Evolutionary conservation across 2,113 vertebrate genomes (phyloP), one percentile per base, ranked within the genome.

Genomic region (Synodontis membranacea): DNA sequence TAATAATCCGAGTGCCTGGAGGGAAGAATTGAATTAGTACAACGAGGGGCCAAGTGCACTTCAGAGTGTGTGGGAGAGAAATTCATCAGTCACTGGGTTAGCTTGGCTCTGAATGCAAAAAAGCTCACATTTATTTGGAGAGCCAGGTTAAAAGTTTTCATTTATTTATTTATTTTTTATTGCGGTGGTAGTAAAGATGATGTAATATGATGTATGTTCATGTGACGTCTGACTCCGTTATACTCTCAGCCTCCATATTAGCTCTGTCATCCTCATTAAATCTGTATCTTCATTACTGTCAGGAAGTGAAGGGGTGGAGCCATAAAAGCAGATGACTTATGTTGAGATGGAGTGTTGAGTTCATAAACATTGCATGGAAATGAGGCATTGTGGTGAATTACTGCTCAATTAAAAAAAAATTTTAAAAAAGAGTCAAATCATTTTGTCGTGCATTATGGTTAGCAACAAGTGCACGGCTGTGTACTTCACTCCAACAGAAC

Each of bases 281-380:
- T n/a, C 25, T 15, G 34, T 6, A 56, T 23, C 48, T 54, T 17
- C 31, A 31, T 37, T 37, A 19, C 28, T 21, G 5, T 8, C 31
- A 80, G 48, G 34, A 52, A 37, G 48, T 25, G 76, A 80, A 80
- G 31, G 31, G 31, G 50, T 23, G 31, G 50, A 80, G 76, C 76
- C 31, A 12, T 80, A 80, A 80, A 80, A 37, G 50, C 19, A 11
- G 50, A 80, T 37, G 76, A 80, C n/a, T 80, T 56, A 56, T 80
- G 76, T 37, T 12, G 31, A 56, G 76, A 34, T 37, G 48, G n/a
- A 37, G 17, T 39, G 31, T 46, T 48, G 28, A 76, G 72, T 75
- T 79, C 17, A 37, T 79, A 79, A 79, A 79, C 23, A 31, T 56
- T 80, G 48, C n/a, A 54, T 56, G 31, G 19, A 80, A 80, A 80